phyloP scores from a whole-genome alignment of 2,888 invertebrate genomes.

The Meta bourneti region DNA sequence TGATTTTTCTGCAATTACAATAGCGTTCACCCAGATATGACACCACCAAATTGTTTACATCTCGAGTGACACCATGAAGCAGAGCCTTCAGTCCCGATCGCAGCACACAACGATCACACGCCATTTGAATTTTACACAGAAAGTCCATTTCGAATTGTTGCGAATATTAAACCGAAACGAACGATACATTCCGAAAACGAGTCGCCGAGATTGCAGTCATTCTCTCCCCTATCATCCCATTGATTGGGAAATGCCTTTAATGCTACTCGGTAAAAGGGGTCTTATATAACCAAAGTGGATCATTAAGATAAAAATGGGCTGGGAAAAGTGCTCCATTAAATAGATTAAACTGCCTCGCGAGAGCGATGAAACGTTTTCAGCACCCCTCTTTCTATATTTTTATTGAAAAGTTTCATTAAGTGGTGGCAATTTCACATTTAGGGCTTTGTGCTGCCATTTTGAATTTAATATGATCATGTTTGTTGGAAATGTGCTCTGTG shows the following conservation, averaged over 20 bases:
- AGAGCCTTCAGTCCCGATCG: neutral
- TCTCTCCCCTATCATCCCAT: neutral
- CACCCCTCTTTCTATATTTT: neutral
- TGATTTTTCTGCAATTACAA: too few relatives aligned
- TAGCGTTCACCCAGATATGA: neutral
- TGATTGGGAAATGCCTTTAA: slow-evolving; percentile 20
- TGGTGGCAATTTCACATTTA: slow-evolving; percentile 38
- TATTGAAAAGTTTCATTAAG: slow-evolving; percentile 31
- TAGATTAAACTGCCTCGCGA: slow-evolving; percentile 32
- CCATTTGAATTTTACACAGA: neutral
- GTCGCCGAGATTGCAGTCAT: neutral
- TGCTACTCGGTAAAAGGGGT: neutral
- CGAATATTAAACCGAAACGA: neutral
- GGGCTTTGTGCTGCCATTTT: neutral
- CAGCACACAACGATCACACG: neutral
- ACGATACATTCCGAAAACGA: neutral
- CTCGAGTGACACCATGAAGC: neutral
- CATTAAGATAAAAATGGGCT: slow-evolving; percentile 48
- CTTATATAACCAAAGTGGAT: slow-evolving; percentile 44
- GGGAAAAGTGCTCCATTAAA: slow-evolving; percentile 29
- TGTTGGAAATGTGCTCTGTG: neutral
- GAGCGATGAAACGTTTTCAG: slow-evolving; percentile 16
- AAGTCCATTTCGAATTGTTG: neutral
- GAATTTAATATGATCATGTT: slow-evolving; percentile 14
- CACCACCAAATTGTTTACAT: neutral